Evolutionary conservation across 2,888 invertebrate genomes (phyloP), one percentile per base, ranked within the genome.

Genomic region (Taphrorychus bicolor): DNA sequence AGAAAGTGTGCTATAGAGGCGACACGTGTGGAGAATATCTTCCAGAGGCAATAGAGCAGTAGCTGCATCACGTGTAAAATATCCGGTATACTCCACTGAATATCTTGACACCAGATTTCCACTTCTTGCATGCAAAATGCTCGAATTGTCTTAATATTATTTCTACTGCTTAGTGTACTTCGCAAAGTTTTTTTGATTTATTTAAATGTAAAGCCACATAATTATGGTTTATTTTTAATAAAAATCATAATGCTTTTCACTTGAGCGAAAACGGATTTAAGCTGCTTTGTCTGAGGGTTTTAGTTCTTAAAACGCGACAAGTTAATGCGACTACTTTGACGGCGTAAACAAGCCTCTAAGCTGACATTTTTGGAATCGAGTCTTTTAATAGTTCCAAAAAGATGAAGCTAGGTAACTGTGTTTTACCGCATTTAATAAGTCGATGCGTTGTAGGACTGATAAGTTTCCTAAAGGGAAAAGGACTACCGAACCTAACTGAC

Each of bases 1-100:
- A 18, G 48, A 45, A 23, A 48, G 45, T 48, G 45, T 56, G 54
- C 48, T 62, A 62, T 62, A 62, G 54, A 19, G 62, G 24, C 5
- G 53, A 59, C 65, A 65, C 65, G 59, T 65, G 65, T 23, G 16
- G 11, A 4, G 65, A 59, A 65, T 65, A 59, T 65, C 53, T 65
- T 45, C 42, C 22, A 53, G 56, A 65, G 22, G 53, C 52, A 65
- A 32, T 32, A 32, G 32, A 32, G 32, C 3, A 7, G 59, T 53
- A 65, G 65, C 59, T 59, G 65, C 65, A 65, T 65, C 59, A 65
- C 65, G 65, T 65, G 65, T 65, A 65, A 65, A 65, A 65, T 65
- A 59, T 65, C 32, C 52, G 59, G 17, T 59, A 32, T 52, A 59
- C 53, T 59, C 59, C 45, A 48, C 48, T 53, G 65, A 59, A 59